Percentiles rank a stretch among this genome's conserved stretches.
These are phyloP conservation scores for Pogonocherus hispidulus DNA, from an alignment of 2,888 invertebrate species.

Conservation along the genomic window DNA sequence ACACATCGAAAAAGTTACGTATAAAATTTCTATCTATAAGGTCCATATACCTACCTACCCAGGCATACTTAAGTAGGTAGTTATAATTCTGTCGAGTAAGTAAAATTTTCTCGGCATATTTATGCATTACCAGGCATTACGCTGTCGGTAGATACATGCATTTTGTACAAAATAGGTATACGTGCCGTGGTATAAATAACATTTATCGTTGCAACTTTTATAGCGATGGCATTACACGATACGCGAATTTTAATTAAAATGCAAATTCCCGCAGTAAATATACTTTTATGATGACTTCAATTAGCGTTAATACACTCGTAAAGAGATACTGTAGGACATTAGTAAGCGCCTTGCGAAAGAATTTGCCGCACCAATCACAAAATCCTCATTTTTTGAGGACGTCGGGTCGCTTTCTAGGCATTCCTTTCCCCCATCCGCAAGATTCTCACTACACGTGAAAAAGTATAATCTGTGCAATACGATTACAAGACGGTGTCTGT, in stretches of 20 bases:
- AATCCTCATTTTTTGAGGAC: neutral
- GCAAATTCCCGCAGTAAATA: slow-evolving; percentile 12
- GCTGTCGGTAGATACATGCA: too few species aligned
- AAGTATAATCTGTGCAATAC: too few species aligned
- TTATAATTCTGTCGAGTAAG: neutral
- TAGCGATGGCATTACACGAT: slow-evolving; percentile 9
- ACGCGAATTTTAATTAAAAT: slow-evolving; percentile 21
- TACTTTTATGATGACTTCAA: slow-evolving; percentile 17
- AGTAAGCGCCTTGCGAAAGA: neutral
- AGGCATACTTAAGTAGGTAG: too few species aligned
- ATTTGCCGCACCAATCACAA: too few species aligned
- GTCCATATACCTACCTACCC: neutral
- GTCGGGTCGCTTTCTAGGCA: neutral
- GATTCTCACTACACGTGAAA: too few species aligned
- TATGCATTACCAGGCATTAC: too few species aligned
- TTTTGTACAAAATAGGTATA: neutral
- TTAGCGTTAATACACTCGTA: slow-evolving; percentile 11
- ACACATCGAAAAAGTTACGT: too few species aligned
- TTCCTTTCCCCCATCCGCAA: neutral
- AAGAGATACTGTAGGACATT: neutral
- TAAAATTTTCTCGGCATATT: neutral
- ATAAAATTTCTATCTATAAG: too few species aligned
- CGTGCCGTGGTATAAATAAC: neutral
- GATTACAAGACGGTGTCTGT: too few species aligned
- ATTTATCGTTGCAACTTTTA: slow-evolving; percentile 12